Evolutionary conservation across 2,113 vertebrate genomes (phyloP).

Genomic region (Vimba vimba): DNA sequence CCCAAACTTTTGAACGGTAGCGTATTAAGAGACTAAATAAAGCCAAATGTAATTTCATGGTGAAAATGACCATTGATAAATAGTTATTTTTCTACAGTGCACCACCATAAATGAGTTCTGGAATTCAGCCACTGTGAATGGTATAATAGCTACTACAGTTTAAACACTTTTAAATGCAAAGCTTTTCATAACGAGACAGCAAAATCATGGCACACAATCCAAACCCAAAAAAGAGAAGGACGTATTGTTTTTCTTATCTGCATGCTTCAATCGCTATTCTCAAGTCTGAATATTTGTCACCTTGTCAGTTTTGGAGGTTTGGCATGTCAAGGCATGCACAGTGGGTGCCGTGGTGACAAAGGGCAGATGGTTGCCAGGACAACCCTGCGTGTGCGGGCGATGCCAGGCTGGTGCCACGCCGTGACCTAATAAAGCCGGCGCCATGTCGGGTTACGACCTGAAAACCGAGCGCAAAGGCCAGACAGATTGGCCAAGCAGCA

Average conservation of each 20-base stretch:
- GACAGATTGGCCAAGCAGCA: conserved; percentile 78
- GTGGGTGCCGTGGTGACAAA: conserved; percentile 70
- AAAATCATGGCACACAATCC: not conserved
- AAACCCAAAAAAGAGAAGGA: not conserved
- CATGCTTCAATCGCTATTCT: not conserved
- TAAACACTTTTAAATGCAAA: not conserved
- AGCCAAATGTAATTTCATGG: not conserved
- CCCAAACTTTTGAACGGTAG: too few relatives aligned
- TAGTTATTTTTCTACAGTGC: not conserved
- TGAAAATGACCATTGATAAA: not conserved
- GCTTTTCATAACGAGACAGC: not conserved
- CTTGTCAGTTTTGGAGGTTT: conserved; percentile 52
- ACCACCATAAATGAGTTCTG: not conserved
- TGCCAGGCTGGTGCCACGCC: conserved; percentile 71
- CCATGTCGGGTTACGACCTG: conserved; percentile 81
- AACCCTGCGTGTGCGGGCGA: conserved; percentile 74
- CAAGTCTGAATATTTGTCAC: conserved; percentile 45
- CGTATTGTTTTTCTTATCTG: not conserved
- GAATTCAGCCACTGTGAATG: not conserved
- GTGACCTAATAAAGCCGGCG: conserved; percentile 80
- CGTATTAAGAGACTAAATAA: not conserved
- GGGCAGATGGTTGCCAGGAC: conserved; percentile 79
- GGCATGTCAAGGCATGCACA: conserved; percentile 72
- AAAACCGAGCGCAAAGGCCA: conserved; percentile 73
- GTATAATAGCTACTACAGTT: not conserved